phyloP scores from a whole-genome alignment of 1,140 invertebrate genomes.

The Catajapyx aquilonaris region DNA sequence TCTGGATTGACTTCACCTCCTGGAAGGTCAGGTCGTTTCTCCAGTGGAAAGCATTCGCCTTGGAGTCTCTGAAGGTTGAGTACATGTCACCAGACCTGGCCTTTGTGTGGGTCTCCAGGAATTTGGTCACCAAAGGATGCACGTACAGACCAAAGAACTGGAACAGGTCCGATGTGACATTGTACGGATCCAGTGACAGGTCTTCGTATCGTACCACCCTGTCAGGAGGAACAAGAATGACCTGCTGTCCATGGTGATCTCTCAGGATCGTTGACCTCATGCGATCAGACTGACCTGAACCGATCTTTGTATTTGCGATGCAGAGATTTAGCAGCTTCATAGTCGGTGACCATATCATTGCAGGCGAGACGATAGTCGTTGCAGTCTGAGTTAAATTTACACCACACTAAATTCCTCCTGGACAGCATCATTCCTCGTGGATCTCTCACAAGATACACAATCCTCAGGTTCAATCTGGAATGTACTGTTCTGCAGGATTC shows the following conservation, averaged over 20 bases:
- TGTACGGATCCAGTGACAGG: slow-evolving; percentile 14
- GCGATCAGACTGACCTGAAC: neutral
- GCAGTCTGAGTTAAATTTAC: slow-evolving; percentile 15
- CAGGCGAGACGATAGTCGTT: slow-evolving; percentile 15
- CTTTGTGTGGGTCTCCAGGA: slow-evolving; percentile 14
- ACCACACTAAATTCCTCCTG: slow-evolving; percentile 16
- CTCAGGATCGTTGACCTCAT: too few relatives aligned
- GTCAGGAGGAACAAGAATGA: slow-evolving; percentile 3
- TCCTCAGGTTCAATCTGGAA: slow-evolving; percentile 11
- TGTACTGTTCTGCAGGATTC: too few relatives aligned
- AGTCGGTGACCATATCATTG: slow-evolving; percentile 15
- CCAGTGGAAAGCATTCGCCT: slow-evolving; percentile 15
- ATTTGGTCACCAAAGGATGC: slow-evolving; percentile 12
- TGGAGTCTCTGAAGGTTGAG: slow-evolving; percentile 16
- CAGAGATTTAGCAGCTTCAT: slow-evolving; percentile 10
- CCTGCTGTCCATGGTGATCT: too few relatives aligned
- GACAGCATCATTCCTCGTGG: slow-evolving; percentile 20
- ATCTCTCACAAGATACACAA: slow-evolving; percentile 20
- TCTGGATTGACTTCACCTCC: slow-evolving; percentile 35
- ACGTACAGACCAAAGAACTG: slow-evolving; percentile 15
- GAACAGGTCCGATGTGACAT: slow-evolving; percentile 16
- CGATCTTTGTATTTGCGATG: neutral
- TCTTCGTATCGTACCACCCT: slow-evolving; percentile 20
- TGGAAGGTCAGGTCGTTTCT: slow-evolving; percentile 17
- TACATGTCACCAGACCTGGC: slow-evolving; percentile 13